Base-by-base conservation (phyloP, 2,888 invertebrate genomes). In the Archaeoteleia sp. region DNA sequence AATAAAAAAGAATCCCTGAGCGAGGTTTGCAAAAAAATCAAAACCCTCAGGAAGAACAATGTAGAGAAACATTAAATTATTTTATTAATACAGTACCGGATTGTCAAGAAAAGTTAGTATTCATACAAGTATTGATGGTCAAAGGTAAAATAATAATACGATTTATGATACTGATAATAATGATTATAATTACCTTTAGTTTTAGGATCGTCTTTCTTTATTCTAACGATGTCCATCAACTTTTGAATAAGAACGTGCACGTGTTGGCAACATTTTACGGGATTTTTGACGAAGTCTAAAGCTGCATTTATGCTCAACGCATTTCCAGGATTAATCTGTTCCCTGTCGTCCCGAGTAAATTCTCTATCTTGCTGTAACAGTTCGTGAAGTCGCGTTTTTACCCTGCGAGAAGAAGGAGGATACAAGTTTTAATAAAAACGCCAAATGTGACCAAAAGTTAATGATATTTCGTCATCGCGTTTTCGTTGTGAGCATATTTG, bases 221-320 rank as follows among this genome's bases (percentile, higher is more conserved):
- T 87, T 70, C 92, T 89, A 32, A 98, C 95, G 58, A 96, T 92
- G 72, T 92, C 91, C 86, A 96, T 91, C 25, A 98, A 88, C 61
- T 93, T 92, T 76, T 94, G 92, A 70, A 98, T 96, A 58, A 97
- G 89, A 51, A 89, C 88, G 79, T 96, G 94, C 25, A 99, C 95
- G 79, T 95, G 93, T 74, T 93, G 92, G 84, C 98, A 99, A 86
- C 97, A 96, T 76, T 91, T 91, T 32, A 93, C 93, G 0, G 99
- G 99, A 87, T 98, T 98, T 86, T 95, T 95, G 0, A 99, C 97
- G 86, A 95, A 96, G 79, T 95, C 93, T 87, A 98, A 88, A 1
- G 98, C 98, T 74, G 95, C 92, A 68, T 91, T 89, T 72, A 99
- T 95, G 76, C 98, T 97, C 46, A 93, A 90, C n/a, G 96, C 95